These are phyloP conservation scores for Clupea harengus DNA, from an alignment of 2,113 vertebrate genomes.

Conservation along the genomic window DNA sequence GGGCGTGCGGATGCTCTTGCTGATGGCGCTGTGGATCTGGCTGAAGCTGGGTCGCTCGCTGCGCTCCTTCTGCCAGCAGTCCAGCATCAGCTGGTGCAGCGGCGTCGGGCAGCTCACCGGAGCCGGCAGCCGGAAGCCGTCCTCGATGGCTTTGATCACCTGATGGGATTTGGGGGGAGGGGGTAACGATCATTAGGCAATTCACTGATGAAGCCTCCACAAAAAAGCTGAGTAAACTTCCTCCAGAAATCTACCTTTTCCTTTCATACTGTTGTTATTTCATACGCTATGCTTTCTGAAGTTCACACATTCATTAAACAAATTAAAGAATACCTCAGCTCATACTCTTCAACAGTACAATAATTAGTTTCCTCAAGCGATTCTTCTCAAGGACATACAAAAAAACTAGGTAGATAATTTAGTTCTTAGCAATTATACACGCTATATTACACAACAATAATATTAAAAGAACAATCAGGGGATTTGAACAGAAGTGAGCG, in stretches of 20 bases:
- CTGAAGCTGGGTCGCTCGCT: slow-evolving; percentile 88
- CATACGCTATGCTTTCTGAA: neutral
- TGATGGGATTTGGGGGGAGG: slow-evolving; percentile 44
- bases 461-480: neutral
- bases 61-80: slow-evolving; percentile 94
- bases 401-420: neutral
- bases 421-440: neutral
- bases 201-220: neutral
- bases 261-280: neutral
- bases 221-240: neutral
- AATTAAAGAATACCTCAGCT: no score
- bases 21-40: slow-evolving; percentile 85
- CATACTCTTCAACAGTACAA: no score
- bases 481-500: neutral
- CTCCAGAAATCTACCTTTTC: neutral
- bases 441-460: neutral
- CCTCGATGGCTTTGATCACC: slow-evolving; percentile 96
- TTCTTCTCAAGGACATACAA: no score
- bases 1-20: slow-evolving; percentile 84
- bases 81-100: slow-evolving; percentile 91
- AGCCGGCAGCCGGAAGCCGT: slow-evolving; percentile 91
- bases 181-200: neutral
- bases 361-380: no score
- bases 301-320: neutral
- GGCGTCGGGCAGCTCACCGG: slow-evolving; percentile 82